Evolutionary conservation across 2,797 vertebrate genomes (phyloP).

Genomic region (Diglossa cyanea): DNA sequence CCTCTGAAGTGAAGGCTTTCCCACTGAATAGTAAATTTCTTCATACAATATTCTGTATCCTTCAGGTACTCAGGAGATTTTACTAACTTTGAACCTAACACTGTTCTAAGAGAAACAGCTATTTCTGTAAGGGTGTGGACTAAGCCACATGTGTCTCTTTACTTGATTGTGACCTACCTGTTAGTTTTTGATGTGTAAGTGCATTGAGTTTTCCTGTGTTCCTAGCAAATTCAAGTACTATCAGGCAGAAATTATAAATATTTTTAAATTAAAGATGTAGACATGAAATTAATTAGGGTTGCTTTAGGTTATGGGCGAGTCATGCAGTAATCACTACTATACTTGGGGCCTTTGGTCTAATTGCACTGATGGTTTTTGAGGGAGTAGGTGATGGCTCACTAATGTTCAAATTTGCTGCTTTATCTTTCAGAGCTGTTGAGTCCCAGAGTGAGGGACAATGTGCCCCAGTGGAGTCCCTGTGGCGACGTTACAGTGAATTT

Average conservation of each 20-base stretch:
- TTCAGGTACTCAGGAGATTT: background rate
- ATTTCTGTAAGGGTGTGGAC: background rate
- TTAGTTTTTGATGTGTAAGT: background rate
- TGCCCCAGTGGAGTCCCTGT: slow-evolving; percentile 86
- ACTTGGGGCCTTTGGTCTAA: background rate
- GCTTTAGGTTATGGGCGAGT: background rate
- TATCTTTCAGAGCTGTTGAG: slow-evolving; percentile 82
- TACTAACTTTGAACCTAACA: background rate
- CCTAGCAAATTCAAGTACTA: background rate
- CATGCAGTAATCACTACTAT: background rate
- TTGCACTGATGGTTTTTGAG: background rate
- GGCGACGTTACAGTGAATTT: slow-evolving; percentile 96
- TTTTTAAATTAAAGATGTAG: background rate
- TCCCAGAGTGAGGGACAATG: slow-evolving; percentile 80
- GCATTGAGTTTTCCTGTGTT: background rate
- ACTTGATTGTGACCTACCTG: background rate
- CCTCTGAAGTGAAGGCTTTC: background rate
- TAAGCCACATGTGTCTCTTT: background rate
- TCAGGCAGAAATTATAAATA: background rate
- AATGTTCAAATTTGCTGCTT: background rate
- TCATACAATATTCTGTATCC: background rate
- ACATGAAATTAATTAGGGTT: background rate
- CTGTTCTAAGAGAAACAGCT: background rate
- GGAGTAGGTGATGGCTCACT: background rate
- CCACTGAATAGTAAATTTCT: background rate